Evolutionary conservation across 2,113 vertebrate species (phyloP).

Genomic region (Sylvia atricapilla): DNA sequence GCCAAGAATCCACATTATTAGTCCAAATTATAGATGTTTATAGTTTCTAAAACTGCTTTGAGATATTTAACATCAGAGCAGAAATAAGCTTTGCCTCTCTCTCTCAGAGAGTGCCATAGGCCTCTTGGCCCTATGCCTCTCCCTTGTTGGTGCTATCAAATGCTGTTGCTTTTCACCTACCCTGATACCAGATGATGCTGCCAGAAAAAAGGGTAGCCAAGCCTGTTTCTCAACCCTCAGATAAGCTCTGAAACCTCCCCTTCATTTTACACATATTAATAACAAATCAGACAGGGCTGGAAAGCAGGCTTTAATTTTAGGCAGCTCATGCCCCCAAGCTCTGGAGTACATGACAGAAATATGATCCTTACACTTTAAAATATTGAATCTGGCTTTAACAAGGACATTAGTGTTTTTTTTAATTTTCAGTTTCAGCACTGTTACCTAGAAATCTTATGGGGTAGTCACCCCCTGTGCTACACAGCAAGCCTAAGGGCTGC

Average conservation of each 20-base stretch:
- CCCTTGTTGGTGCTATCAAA: not conserved
- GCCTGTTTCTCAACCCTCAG: conserved; percentile 26
- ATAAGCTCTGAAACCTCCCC: conserved; percentile 7
- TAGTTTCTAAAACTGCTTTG: not conserved
- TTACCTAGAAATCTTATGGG: not conserved
- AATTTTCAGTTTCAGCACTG: not conserved
- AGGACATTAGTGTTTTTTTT: not conserved
- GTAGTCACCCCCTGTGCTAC: not conserved
- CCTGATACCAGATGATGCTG: not conserved
- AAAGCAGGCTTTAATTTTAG: conserved; percentile 33
- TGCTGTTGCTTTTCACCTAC: not conserved
- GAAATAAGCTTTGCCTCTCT: not conserved
- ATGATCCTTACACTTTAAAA: not conserved
- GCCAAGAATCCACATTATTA: not conserved
- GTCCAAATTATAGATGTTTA: not conserved
- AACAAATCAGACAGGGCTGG: conserved; percentile 16
- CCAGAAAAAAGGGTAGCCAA: not conserved
- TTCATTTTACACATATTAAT: conserved; percentile 23
- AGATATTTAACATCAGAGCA: not conserved
- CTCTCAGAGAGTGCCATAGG: not conserved
- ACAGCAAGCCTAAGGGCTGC: not conserved
- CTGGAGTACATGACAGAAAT: not conserved
- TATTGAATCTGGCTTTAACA: not conserved
- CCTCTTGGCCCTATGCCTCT: not conserved
- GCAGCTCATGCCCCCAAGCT: not conserved